Percentiles rank a stretch among this genome's conserved stretches.
Conservation (phyloP, 2,888 invertebrate genomes). For the Panorpa germanica region DNA sequence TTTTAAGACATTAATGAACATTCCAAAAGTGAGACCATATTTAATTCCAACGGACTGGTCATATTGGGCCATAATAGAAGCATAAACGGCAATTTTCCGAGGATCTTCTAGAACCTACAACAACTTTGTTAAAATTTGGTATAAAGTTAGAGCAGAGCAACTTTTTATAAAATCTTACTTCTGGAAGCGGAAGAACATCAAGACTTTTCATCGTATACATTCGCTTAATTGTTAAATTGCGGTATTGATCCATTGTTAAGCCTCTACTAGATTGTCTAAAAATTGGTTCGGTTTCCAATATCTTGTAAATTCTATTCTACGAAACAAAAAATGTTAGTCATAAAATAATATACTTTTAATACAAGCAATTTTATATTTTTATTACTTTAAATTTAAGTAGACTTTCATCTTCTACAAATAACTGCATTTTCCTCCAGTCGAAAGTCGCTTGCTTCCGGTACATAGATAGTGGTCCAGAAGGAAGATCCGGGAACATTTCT, state of each 20-base stretch:
- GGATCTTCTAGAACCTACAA: too few species aligned
- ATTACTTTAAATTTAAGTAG: constrained; percentile 29
- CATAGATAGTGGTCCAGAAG: constrained; percentile 39
- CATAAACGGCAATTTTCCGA: too few species aligned
- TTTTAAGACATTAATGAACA: constrained; percentile 44
- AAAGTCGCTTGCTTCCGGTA: constrained; percentile 45
- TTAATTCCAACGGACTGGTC: constrained; percentile 46
- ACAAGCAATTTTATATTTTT: too few species aligned
- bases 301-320: constrained; percentile 35
- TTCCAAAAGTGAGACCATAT: constrained; percentile 39
- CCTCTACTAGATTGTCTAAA: constrained; percentile 30
- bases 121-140: too few species aligned
- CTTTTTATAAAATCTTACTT: too few species aligned
- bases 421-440: constrained; percentile 41
- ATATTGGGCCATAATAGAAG: too few species aligned
- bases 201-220: too few species aligned
- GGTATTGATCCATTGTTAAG: constrained; percentile 32
- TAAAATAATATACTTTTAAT: too few species aligned
- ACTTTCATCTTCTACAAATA: constrained; percentile 31
- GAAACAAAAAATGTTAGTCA: constrained; percentile 13
- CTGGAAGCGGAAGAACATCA: too few species aligned
- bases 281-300: constrained; percentile 35
- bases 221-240: too few species aligned
- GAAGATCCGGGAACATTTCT: constrained; percentile 34
- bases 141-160: too few species aligned